These are phyloP conservation scores for Criorhina ranunculi DNA, from an alignment of 2,888 invertebrate genomes.

Conservation along the genomic window DNA sequence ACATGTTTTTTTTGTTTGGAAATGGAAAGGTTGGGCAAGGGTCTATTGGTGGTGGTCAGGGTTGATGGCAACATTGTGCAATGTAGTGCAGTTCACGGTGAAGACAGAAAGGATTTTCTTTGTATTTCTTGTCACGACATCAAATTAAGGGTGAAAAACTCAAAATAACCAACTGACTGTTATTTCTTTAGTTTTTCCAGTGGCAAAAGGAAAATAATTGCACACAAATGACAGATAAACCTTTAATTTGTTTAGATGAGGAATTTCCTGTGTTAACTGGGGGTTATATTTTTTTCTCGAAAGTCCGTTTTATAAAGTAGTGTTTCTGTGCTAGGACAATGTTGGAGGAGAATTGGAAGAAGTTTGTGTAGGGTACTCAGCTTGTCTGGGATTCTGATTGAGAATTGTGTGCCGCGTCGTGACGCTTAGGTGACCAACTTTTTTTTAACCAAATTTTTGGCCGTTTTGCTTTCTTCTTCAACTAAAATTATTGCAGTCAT, in stretches of 20 bases:
- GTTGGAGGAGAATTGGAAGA: too few relatives aligned
- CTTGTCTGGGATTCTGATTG: too few relatives aligned
- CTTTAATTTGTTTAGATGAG: slow-evolving; percentile 24
- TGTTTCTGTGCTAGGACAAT: too few relatives aligned
- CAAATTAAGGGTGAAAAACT: slow-evolving; percentile 45
- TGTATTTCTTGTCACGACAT: slow-evolving; percentile 46
- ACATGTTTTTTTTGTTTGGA: slow-evolving; percentile 56
- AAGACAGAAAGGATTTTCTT: background rate
- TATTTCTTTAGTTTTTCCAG: background rate
- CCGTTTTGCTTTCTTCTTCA: too few relatives aligned
- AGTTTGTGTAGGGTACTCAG: too few relatives aligned
- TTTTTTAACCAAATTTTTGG: too few relatives aligned
- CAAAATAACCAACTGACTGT: slow-evolving; percentile 12
- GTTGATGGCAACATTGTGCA: background rate
- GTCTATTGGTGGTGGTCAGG: slow-evolving; percentile 16
- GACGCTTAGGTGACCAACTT: too few relatives aligned
- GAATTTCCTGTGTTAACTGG: background rate
- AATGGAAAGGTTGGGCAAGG: slow-evolving; percentile 42
- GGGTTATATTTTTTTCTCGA: too few relatives aligned
- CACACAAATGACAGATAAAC: slow-evolving; percentile 4
- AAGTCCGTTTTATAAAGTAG: too few relatives aligned
- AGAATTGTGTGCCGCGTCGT: too few relatives aligned
- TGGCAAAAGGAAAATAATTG: slow-evolving; percentile 4
- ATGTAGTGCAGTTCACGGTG: background rate
- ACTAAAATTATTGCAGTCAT: too few relatives aligned